Percentiles rank a stretch among this genome's conserved stretches.
Conservation (phyloP, 2,797 vertebrate species). For the Denticeps clupeoides region DNA sequence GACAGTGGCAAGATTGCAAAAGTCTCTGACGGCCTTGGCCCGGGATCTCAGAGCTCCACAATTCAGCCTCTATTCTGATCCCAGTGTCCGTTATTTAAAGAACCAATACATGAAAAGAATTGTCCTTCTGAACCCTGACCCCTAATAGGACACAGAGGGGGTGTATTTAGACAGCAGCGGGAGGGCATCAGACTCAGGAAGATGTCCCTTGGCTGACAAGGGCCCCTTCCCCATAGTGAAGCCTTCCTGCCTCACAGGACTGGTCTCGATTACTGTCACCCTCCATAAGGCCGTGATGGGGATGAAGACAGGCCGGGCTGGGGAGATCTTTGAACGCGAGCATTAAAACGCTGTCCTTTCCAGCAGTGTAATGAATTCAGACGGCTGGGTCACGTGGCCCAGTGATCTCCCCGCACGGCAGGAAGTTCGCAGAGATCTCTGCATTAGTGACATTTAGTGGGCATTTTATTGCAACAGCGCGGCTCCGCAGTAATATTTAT, state of each 20-base stretch:
- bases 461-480: neutral
- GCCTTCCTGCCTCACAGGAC: constrained; percentile 49
- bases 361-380: constrained; percentile 44
- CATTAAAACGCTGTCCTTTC: constrained; percentile 6
- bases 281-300: constrained; percentile 51
- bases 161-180: constrained; percentile 10
- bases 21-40: too few species aligned
- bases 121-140: constrained; percentile 1
- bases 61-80: too few species aligned
- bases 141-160: constrained; percentile 5
- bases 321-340: constrained; percentile 40
- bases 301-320: constrained; percentile 50
- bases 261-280: constrained; percentile 66
- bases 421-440: neutral
- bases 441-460: neutral
- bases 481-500: too few species aligned
- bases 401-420: neutral
- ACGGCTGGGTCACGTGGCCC: constrained; percentile 41
- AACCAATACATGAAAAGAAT: neutral
- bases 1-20: constrained; percentile 35
- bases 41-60: too few species aligned
- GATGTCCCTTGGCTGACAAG: constrained; percentile 23
- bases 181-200: constrained; percentile 8
- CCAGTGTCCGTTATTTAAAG: too few species aligned
- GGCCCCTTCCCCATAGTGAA: constrained; percentile 28